A percentile compares a stretch with the other conserved stretches of the same genome.
phyloP scores from a whole-genome alignment of 2,113 vertebrate genomes.

The Spilogale gracilis region DNA sequence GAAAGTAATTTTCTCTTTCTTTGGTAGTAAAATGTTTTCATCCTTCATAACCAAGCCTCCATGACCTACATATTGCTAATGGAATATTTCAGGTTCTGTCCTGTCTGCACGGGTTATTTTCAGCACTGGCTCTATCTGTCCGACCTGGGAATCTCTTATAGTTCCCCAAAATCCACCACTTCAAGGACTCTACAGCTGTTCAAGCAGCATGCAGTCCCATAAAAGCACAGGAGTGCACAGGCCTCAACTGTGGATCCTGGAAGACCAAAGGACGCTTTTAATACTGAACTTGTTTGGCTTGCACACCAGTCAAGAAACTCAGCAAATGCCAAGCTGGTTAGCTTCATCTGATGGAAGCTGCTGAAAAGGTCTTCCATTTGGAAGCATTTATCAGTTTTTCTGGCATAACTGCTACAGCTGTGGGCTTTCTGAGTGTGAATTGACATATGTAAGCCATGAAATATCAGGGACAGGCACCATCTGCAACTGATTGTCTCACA shows the following conservation, averaged over 20 bases:
- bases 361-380: conserved; percentile 71
- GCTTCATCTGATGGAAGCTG: conserved; percentile 67
- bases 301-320: conserved; percentile 42
- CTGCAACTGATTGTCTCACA: conserved; percentile 65
- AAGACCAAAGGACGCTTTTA: conserved; percentile 44
- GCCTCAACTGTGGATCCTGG: neutral
- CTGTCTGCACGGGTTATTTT: neutral
- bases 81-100: neutral
- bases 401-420: conserved; percentile 73
- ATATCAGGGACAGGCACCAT: conserved; percentile 75
- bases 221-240: neutral
- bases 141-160: neutral
- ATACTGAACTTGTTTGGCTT: conserved; percentile 43
- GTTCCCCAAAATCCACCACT: neutral
- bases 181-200: neutral
- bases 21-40: conserved; percentile 16
- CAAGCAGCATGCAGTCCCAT: neutral
- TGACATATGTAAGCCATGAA: conserved; percentile 74
- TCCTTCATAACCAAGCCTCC: conserved; percentile 52
- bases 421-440: conserved; percentile 66
- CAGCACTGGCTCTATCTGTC: neutral
- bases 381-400: conserved; percentile 68
- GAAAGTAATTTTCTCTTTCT: conserved; percentile 36
- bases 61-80: neutral
- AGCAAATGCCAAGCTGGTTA: conserved; percentile 60